Evolutionary conservation across 2,888 invertebrate genomes (phyloP), one percentile per base, ranked within the genome.

Genomic region (Lypha dubia): DNA sequence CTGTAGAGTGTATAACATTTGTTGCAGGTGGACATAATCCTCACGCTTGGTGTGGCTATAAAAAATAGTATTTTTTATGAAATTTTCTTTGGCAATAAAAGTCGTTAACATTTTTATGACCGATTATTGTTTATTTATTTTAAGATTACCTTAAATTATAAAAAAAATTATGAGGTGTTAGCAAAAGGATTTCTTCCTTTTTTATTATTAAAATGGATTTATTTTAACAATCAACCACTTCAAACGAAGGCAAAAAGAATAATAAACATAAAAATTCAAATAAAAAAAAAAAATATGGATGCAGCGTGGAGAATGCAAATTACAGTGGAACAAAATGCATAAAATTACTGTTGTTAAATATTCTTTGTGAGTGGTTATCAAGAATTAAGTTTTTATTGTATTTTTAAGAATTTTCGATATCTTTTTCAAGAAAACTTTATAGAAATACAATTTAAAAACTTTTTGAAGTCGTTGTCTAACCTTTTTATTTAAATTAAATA

Each of bases 131-230:
- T 81, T 84, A 77, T 81, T 84, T 77, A 35, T 77, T 84, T 77
- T 76, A 17, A 70, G 46, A 68, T 67, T 44, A 20, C 51, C 17
- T n/a, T 17, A 62, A 51, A 60, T 28, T 51, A 77, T 51, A 53
- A 24, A 24, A 53, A 24, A 24, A 11, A 68, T n/a, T 84, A 84
- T 70, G 84, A 81, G 77, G 80, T 84, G 84, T 49, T 80, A 84
- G 81, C 68, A 70, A 71, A 80, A 73, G 73, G 68, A 77, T 70
- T 49, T 60, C 28, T 51, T 58, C 41, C 53, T 80, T 11, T 7
- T 44, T 58, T 41, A 22, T 11, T 24, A 24, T 15, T 38, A 38
- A 71, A 20, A 58, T 20, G n/a, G n/a, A n/a, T n/a, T 13, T n/a
- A 22, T 65, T 79, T 71, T 63, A 67, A 20, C 51, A 80, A 60